Evolutionary conservation across 2,113 vertebrate species (phyloP), one percentile per base, ranked within the genome.

Genomic region (Percina caprodes): DNA sequence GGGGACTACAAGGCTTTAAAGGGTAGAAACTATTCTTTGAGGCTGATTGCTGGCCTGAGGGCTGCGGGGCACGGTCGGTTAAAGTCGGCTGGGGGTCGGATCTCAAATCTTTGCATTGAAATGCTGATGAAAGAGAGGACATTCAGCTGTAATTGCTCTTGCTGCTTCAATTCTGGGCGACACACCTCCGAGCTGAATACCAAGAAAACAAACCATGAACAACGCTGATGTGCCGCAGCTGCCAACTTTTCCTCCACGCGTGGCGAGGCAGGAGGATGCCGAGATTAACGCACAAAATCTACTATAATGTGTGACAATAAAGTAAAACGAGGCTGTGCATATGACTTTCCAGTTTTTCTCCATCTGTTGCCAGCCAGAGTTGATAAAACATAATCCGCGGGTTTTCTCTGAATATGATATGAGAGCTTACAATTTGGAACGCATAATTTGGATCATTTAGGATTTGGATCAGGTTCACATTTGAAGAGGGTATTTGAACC

Each of bases 381-480:
- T 89, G 91, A 92, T 90, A 91, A 91, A 89, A 90, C 89, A 91
- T 92, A 92, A 93, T 91, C 92, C 88, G 71, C 74, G 69, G 72
- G 65, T 90, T 93, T 92, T 88, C 92, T 91, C 86, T 84, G 92
- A 94, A 92, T 91, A 84, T 82, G 85, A 90, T 91, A 89, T 86
- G 81, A 93, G 90, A 85, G 91, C 90, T 93, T 92, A 92, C 88
- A 89, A 91, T 94, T 92, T 92, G 88, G 92, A 94, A 92, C 77
- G 89, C 93, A 92, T 92, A 69, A 83, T 89, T 92, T 93, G 92
- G 91, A 93, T 86, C 91, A 48, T 92, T 93, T 92, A 89, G 86
- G 89, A 86, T 86, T 93, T 94, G 92, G 92, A 93, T 77, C 69
- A 58, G 83, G 74, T 90, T 93, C 87, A 87, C 89, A 82, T 92